Evolutionary conservation across 2,113 vertebrate genomes (phyloP), one percentile per base, ranked within the genome.

Genomic region (Pollachius pollachius): DNA sequence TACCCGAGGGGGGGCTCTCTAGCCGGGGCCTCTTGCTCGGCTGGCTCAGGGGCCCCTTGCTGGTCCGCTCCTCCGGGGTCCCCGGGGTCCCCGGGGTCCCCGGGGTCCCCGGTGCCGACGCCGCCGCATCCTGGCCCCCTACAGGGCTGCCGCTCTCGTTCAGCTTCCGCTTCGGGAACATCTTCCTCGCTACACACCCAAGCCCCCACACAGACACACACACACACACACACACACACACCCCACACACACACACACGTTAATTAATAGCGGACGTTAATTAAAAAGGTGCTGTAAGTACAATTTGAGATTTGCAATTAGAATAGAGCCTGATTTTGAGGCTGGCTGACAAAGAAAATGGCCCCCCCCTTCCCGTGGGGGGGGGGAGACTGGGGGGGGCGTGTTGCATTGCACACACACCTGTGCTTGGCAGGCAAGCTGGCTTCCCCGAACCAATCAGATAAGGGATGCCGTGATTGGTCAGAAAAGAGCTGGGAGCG

Each of bases 111-210:
- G 30, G 58, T 12, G 15, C 69, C 11, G 75, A 37, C 1, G 16
- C 7, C 30, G 61, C 61, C 1, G 52, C 9, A 3, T 13, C 84
- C 17, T 25, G 71, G 19, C 59, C 74, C 60, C 89, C 84, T 1
- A 70, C 70, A 75, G 76, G 23, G 57, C 82, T 68, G 25, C 23
- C 17, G 59, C 75, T 75, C 9, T 89, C 84, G 1, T 89, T 77
- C 11, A 94, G 82, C 74, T 92, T 94, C 69, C 94, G 92, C 83
- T 95, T 96, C 0, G 93, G 91, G 58, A 96, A 85, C 86, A 94
- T 94, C 78, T 97, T 97, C 73, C 94, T 94, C 16, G 95, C 95
- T 96, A 77, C 71, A 65, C n/a, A 73, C 27, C 8, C n/a, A n/a
- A n/a, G n/a, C n/a, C n/a, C n/a, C n/a, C 64, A 62, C 41, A 56